Conservation (phyloP, 2,113 vertebrate genomes). For the Neolamprologus kungweensis region DNA sequence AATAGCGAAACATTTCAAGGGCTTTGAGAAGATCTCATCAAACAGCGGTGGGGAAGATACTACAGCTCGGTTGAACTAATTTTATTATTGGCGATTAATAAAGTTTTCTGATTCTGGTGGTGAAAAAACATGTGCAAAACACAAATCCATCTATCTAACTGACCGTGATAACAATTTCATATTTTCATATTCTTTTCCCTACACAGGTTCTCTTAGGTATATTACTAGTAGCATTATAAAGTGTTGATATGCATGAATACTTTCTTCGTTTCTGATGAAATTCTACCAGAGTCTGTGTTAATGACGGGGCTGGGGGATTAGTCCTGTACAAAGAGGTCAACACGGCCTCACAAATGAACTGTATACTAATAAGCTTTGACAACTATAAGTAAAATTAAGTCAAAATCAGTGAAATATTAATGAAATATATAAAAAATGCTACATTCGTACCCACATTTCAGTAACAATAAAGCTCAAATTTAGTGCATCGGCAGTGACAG, state of each 20-base stretch:
- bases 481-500: background rate
- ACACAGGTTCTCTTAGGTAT: background rate
- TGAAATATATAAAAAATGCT: background rate
- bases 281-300: background rate
- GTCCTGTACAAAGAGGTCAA: background rate
- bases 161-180: background rate
- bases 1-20: background rate
- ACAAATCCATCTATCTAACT: background rate
- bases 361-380: background rate
- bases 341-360: background rate
- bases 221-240: background rate
- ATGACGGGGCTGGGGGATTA: accelerated
- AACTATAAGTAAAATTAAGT: background rate
- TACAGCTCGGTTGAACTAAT: background rate
- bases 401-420: background rate
- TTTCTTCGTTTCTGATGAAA: background rate
- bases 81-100: background rate
- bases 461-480: background rate
- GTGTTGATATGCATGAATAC: background rate
- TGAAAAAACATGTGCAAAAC: background rate
- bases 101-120: background rate
- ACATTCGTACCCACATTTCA: background rate
- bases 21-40: background rate
- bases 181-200: background rate
- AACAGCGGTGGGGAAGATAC: background rate